Conservation (phyloP, 2,113 vertebrate genomes). For the Phrynosoma platyrhinos region DNA sequence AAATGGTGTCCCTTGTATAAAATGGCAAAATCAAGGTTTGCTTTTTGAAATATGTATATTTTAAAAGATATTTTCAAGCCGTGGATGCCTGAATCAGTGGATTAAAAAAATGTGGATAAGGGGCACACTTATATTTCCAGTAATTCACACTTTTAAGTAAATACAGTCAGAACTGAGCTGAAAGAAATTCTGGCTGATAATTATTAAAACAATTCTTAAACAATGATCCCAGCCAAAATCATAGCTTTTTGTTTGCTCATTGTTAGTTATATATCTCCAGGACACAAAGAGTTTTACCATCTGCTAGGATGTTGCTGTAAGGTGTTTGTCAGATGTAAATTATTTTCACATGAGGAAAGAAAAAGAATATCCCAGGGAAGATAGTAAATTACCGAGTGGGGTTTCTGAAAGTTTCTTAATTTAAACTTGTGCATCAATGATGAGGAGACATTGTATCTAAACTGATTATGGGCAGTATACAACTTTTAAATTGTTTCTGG, state of each 20-base stretch:
- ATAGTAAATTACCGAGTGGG: slow-evolving; percentile 23
- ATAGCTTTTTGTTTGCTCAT: too few relatives aligned
- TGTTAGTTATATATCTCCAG: neutral
- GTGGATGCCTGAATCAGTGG: too few relatives aligned
- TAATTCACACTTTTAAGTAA: neutral
- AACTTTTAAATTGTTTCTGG: slow-evolving; percentile 67
- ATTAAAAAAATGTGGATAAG: too few relatives aligned
- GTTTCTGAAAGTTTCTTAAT: neutral
- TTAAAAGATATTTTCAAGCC: too few relatives aligned
- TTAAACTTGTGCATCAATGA: slow-evolving; percentile 52
- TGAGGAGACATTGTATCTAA: slow-evolving; percentile 55
- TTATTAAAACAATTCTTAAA: neutral
- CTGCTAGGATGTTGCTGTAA: neutral
- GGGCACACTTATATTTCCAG: neutral
- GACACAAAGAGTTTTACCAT: neutral
- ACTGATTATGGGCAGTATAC: slow-evolving; percentile 56
- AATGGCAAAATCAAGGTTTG: too few relatives aligned
- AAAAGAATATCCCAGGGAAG: neutral
- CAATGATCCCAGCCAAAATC: too few relatives aligned
- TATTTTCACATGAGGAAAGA: neutral
- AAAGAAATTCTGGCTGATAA: neutral
- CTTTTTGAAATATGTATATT: too few relatives aligned
- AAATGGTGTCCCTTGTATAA: too few relatives aligned
- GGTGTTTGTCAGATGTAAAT: neutral
- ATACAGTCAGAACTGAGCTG: neutral